Evolutionary conservation across 2,797 vertebrate species (phyloP).

Genomic region (Sebastolobus alascanus): DNA sequence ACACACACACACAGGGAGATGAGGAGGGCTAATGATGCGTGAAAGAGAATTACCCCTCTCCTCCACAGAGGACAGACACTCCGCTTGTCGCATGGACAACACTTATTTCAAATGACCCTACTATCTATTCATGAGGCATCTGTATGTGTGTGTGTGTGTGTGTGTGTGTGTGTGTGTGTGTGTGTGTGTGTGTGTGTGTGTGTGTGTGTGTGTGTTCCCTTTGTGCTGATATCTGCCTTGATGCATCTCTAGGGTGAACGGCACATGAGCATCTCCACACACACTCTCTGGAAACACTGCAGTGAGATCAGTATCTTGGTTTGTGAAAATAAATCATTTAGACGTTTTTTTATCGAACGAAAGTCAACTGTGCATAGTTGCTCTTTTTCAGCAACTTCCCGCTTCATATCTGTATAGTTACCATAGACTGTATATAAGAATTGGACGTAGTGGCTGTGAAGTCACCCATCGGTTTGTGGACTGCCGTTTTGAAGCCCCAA

Average conservation of each 20-base stretch:
- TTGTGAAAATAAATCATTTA: slow-evolving; percentile 42
- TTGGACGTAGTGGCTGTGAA: not conserved
- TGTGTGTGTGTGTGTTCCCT: slow-evolving; percentile 27
- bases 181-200: slow-evolving; percentile 14
- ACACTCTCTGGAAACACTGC: not conserved
- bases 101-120: slow-evolving; percentile 59
- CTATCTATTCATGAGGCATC: slow-evolving; percentile 63
- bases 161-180: slow-evolving; percentile 7
- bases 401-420: not conserved
- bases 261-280: not conserved
- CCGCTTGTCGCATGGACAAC: slow-evolving; percentile 52
- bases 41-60: slow-evolving; percentile 74
- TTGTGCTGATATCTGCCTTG: slow-evolving; percentile 20
- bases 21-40: slow-evolving; percentile 72
- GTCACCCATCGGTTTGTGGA: not conserved
- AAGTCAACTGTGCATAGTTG: slow-evolving; percentile 6
- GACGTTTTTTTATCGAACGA: slow-evolving; percentile 28
- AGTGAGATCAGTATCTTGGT: slow-evolving; percentile 25
- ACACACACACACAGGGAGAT: slow-evolving; percentile 37
- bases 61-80: slow-evolving; percentile 69
- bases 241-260: slow-evolving; percentile 8
- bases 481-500: not conserved
- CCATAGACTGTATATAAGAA: not conserved
- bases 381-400: not conserved
- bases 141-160: slow-evolving; percentile 13